Percentiles rank a stretch among this genome's conserved stretches.
Conservation (phyloP, 2,888 invertebrate genomes). For the Drosophila macrospina region DNA sequence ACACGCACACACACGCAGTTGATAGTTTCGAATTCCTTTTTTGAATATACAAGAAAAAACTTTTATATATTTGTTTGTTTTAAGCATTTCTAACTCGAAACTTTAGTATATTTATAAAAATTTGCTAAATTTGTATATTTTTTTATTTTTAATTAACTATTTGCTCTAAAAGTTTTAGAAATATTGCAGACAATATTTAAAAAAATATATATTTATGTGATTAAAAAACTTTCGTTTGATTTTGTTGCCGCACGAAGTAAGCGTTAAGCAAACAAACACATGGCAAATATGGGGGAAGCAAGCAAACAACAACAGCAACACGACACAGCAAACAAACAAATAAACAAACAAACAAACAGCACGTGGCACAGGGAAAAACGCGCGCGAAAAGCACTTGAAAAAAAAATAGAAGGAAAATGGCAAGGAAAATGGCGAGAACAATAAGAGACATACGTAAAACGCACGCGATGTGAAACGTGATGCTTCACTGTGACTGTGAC, state of each 20-base stretch:
- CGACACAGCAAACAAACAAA: constrained; percentile 24
- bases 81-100: no score
- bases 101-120: constrained; percentile 5
- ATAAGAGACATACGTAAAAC: constrained; percentile 35
- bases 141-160: no score
- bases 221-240: constrained; percentile 29
- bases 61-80: background rate
- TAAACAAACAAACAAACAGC: constrained; percentile 40
- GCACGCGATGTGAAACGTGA: constrained; percentile 42
- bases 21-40: constrained; percentile 2
- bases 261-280: background rate
- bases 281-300: background rate
- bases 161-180: no score
- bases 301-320: constrained; percentile 9
- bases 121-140: no score
- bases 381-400: constrained; percentile 54
- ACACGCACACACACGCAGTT: constrained; percentile 4
- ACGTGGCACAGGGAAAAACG: constrained; percentile 57
- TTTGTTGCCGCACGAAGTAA: background rate
- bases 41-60: background rate
- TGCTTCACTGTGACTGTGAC: constrained; percentile 25
- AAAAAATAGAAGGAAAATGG: constrained; percentile 28
- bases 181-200: background rate
- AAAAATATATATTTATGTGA: background rate
- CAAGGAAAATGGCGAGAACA: constrained; percentile 19